A percentile compares a stretch with the other conserved stretches of the same genome.
Conservation (phyloP, 2,888 invertebrate genomes). For the Bhutanitis thaidina region DNA sequence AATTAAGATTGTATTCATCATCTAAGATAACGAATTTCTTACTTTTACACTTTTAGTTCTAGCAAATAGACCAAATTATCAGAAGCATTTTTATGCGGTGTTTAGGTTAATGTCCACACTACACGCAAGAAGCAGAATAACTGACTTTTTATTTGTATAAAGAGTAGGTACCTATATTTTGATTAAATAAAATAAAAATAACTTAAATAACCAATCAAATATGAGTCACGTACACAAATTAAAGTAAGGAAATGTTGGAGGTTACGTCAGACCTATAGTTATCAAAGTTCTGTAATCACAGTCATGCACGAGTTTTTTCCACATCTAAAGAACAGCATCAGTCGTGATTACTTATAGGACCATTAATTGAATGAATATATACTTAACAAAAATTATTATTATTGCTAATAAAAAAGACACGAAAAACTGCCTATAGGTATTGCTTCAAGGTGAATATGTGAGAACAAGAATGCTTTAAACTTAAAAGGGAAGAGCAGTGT, state of each 20-base stretch:
- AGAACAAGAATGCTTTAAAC: conserved; percentile 55
- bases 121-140: too few species aligned
- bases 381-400: conserved; percentile 64
- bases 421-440: conserved; percentile 57
- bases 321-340: conserved; percentile 47
- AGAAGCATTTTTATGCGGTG: too few species aligned
- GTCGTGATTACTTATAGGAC: conserved; percentile 65
- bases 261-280: conserved; percentile 56
- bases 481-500: conserved; percentile 47
- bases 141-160: too few species aligned
- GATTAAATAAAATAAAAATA: conserved; percentile 10
- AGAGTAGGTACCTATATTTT: too few species aligned
- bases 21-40: too few species aligned
- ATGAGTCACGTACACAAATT: conserved; percentile 32
- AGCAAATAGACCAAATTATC: too few species aligned
- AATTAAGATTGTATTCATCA: too few species aligned
- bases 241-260: conserved; percentile 47
- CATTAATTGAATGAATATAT: conserved; percentile 67
- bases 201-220: conserved; percentile 3
- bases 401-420: conserved; percentile 55
- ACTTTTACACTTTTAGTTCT: too few species aligned
- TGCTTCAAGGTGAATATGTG: conserved; percentile 71
- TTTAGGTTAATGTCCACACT: too few species aligned
- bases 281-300: conserved; percentile 50
- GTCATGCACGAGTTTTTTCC: conserved; percentile 46